Conservation (phyloP, 1,140 invertebrate genomes). For the Rhizoglyphus robini region DNA sequence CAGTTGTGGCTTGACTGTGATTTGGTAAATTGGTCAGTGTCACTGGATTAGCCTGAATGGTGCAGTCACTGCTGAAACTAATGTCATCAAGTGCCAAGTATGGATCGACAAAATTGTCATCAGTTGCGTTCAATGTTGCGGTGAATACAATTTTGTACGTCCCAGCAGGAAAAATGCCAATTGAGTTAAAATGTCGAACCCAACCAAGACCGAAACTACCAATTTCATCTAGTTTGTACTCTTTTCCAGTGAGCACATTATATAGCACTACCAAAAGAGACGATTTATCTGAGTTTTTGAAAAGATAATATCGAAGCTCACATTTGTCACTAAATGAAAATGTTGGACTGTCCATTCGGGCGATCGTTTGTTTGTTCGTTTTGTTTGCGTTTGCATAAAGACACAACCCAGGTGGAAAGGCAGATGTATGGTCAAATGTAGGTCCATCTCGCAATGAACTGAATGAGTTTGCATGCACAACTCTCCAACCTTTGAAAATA, state of each 20-base stretch:
- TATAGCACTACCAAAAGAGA: neutral
- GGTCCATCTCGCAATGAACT: conserved; percentile 18
- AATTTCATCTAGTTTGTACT: neutral
- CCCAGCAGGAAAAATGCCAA: neutral
- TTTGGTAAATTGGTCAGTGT: no score
- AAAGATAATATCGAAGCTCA: neutral
- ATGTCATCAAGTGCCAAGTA: conserved; percentile 25
- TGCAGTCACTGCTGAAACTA: conserved; percentile 9
- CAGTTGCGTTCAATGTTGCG: neutral
- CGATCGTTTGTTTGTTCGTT: neutral
- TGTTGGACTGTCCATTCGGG: conserved; percentile 6
- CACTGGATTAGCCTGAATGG: no score
- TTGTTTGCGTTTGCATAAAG: no score
- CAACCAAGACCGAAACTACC: neutral
- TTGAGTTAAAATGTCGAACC: neutral
- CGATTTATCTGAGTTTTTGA: neutral
- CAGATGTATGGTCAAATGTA: conserved; percentile 23
- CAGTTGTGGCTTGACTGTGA: no score
- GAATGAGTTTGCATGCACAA: neutral
- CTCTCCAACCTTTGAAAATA: neutral
- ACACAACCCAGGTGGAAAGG: no score
- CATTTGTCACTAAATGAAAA: neutral
- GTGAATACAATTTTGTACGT: neutral
- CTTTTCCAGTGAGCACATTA: neutral
- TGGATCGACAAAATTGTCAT: neutral